Percentiles rank a stretch among this genome's conserved stretches.
phyloP scores from a whole-genome alignment of 1,140 invertebrate genomes.

The Heliconius nattereri region DNA sequence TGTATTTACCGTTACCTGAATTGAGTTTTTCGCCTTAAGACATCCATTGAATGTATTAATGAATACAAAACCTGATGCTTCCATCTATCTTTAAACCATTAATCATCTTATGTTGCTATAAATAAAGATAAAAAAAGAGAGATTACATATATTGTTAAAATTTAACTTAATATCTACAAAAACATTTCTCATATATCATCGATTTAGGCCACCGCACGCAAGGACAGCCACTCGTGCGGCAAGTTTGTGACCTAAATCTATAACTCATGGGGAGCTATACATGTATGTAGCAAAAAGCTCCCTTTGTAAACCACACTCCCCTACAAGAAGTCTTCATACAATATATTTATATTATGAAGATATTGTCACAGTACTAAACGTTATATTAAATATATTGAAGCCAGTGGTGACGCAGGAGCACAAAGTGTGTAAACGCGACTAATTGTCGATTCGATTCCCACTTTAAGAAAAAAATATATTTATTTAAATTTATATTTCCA shows the following conservation, averaged over 20 bases:
- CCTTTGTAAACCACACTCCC: slow-evolving; percentile 1
- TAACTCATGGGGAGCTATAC: slow-evolving; percentile 11
- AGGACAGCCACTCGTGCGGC: slow-evolving; percentile 16
- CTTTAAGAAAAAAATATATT: too few relatives aligned
- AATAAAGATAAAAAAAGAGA: too few relatives aligned
- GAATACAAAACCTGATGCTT: too few relatives aligned
- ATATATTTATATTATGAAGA: neutral
- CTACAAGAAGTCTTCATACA: neutral
- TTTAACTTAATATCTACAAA: neutral
- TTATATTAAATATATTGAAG: neutral
- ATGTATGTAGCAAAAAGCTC: slow-evolving; percentile 1
- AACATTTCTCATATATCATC: slow-evolving; percentile 15
- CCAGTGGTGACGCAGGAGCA: too few relatives aligned
- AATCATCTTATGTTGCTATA: neutral
- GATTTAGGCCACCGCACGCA: slow-evolving; percentile 17
- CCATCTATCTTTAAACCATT: neutral
- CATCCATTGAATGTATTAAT: too few relatives aligned
- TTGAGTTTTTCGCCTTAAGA: neutral
- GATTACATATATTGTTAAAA: slow-evolving; percentile 7
- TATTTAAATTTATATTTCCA: too few relatives aligned
- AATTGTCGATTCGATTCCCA: too few relatives aligned
- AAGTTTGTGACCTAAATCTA: slow-evolving; percentile 22
- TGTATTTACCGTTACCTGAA: neutral
- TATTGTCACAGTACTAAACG: neutral
- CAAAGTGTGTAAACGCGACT: too few relatives aligned